A percentile compares a stretch with the other conserved stretches of the same genome.
Conservation (phyloP, 2,797 vertebrate species). For the Syngnathus rostellatus region DNA sequence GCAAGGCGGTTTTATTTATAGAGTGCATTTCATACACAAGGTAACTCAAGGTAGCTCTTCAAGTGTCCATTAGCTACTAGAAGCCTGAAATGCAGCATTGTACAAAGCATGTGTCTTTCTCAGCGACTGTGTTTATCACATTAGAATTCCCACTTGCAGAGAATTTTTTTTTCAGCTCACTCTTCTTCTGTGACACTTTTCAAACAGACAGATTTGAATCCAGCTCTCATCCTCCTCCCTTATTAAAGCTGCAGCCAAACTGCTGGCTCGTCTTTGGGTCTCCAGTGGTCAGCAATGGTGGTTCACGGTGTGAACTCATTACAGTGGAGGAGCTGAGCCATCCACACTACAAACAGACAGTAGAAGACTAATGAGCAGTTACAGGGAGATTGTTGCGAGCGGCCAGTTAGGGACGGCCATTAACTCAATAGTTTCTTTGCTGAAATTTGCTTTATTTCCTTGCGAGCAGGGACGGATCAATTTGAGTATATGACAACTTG, state of each 20-base stretch:
- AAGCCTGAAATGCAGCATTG: slow-evolving; percentile 14
- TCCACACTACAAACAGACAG: slow-evolving; percentile 27
- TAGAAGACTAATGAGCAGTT: slow-evolving; percentile 48
- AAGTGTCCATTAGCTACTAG: neutral
- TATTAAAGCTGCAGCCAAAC: slow-evolving; percentile 10
- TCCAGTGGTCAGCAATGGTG: slow-evolving; percentile 35
- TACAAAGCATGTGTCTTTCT: neutral
- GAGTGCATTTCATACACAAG: too few species aligned
- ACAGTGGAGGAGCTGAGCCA: slow-evolving; percentile 19
- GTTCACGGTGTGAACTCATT: slow-evolving; percentile 46
- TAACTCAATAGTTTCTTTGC: slow-evolving; percentile 27
- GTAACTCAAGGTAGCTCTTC: too few species aligned
- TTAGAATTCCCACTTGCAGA: slow-evolving; percentile 8
- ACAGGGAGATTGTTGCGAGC: slow-evolving; percentile 19
- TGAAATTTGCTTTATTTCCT: slow-evolving; percentile 4
- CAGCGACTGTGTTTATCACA: neutral
- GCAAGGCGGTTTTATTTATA: too few species aligned
- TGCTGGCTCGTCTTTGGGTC: slow-evolving; percentile 20
- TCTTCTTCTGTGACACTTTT: neutral
- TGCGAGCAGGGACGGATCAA: neutral
- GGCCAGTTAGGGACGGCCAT: slow-evolving; percentile 30
- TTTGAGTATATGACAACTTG: neutral
- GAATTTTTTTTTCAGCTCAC: neutral
- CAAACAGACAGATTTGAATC: slow-evolving; percentile 17
- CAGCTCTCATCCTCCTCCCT: slow-evolving; percentile 9